A percentile compares a stretch with the other conserved stretches of the same genome.
Evolutionary conservation across 2,113 vertebrate genomes (phyloP).

Genomic region (Dasyurus viverrinus): DNA sequence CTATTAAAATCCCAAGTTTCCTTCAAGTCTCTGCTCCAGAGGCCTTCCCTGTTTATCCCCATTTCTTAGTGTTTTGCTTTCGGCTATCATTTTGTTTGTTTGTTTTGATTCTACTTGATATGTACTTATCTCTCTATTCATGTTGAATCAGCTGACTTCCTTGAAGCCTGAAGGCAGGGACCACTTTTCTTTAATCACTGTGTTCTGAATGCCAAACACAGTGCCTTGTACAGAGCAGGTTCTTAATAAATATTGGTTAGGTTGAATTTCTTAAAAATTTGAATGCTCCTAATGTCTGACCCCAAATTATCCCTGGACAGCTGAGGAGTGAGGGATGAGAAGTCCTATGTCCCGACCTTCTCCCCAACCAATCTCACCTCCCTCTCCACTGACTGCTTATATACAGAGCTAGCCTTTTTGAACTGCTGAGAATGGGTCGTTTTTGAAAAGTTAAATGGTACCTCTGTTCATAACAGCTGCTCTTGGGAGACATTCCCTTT

Average conservation of each 20-base stretch:
- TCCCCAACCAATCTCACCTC: accelerated
- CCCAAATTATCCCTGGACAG: accelerated
- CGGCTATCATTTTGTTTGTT: neutral
- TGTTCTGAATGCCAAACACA: neutral
- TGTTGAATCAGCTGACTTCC: neutral
- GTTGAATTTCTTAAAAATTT: neutral
- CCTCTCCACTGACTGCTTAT: neutral
- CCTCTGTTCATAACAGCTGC: constrained; percentile 71
- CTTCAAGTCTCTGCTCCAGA: neutral
- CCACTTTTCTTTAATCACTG: neutral
- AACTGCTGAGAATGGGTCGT: constrained; percentile 46
- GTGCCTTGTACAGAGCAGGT: neutral
- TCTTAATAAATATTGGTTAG: neutral
- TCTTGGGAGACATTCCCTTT: constrained; percentile 77
- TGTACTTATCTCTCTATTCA: neutral
- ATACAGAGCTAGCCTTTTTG: neutral
- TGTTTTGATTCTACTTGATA: neutral
- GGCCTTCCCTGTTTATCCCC: neutral
- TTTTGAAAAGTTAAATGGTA: constrained; percentile 48
- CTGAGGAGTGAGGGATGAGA: neutral
- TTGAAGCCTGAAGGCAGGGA: neutral
- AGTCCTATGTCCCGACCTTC: neutral
- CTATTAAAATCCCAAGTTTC: neutral
- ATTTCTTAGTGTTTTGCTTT: neutral
- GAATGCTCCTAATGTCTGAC: neutral